A percentile compares a stretch with the other conserved stretches of the same genome.
Evolutionary conservation across 2,113 vertebrate species (phyloP).

Genomic region (Scomber japonicus): DNA sequence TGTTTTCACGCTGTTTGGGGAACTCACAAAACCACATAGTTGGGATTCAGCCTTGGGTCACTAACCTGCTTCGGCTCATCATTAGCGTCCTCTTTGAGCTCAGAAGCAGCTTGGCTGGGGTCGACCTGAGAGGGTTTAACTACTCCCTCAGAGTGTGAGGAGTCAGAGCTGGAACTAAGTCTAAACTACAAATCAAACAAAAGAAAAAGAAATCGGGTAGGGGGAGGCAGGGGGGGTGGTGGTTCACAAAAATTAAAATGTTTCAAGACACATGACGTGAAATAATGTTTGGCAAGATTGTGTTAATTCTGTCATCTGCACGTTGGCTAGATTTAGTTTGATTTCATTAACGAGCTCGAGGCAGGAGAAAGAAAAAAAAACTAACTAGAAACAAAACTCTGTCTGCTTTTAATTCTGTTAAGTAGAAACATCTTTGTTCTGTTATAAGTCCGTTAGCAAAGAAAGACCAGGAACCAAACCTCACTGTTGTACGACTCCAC

Average conservation of each 20-base stretch:
- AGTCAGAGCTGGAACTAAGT: conserved; percentile 2
- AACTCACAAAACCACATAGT: background rate
- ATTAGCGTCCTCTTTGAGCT: background rate
- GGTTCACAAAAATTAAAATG: background rate
- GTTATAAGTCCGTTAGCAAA: background rate
- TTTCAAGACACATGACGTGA: background rate
- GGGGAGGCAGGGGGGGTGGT: too few relatives aligned
- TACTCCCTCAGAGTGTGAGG: conserved; percentile 19
- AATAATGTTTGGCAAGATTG: background rate
- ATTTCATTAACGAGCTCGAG: background rate
- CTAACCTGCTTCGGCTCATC: conserved; percentile 53
- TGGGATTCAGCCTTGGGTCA: conserved; percentile 26
- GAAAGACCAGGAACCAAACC: background rate
- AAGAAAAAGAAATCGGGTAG: too few relatives aligned
- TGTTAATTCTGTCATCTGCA: background rate
- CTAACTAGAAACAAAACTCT: background rate
- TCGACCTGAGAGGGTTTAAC: background rate
- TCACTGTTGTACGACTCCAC: too few relatives aligned
- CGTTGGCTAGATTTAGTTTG: background rate
- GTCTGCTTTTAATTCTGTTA: conserved; percentile 14
- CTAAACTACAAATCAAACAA: background rate
- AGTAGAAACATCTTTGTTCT: conserved; percentile 19
- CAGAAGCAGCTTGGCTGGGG: background rate
- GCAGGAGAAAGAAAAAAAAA: background rate
- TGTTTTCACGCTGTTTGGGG: background rate